Conservation (phyloP, 2,797 vertebrate genomes). For the Lutjanus argentimaculatus region DNA sequence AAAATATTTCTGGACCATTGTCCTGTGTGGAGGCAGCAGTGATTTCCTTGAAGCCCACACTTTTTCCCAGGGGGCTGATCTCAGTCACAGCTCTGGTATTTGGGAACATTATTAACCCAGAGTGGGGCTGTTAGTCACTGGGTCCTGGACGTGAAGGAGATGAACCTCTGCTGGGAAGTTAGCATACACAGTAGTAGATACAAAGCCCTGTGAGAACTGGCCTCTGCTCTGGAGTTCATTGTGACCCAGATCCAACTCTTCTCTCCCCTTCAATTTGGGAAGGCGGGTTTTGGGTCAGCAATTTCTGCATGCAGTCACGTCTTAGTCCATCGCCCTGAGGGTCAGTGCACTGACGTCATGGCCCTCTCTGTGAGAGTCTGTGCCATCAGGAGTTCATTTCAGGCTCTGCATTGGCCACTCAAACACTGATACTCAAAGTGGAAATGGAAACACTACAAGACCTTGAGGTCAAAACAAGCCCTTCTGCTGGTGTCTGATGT, state of each 20-base stretch:
- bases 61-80: conserved; percentile 64
- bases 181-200: conserved; percentile 62
- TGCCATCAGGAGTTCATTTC: conserved; percentile 67
- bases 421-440: conserved; percentile 47
- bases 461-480: conserved; percentile 51
- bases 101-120: conserved; percentile 66
- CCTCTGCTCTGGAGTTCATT: conserved; percentile 44
- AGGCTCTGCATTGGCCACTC: conserved; percentile 50
- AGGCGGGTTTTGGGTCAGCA: conserved; percentile 58
- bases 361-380: conserved; percentile 63
- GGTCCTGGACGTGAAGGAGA: conserved; percentile 60
- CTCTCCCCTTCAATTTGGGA: conserved; percentile 4
- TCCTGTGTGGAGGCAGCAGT: conserved; percentile 43
- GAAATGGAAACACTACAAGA: conserved; percentile 61
- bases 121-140: conserved; percentile 77
- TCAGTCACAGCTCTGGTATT: conserved; percentile 81
- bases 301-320: conserved; percentile 72
- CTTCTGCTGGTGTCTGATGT: conserved; percentile 44
- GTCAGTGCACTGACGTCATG: conserved; percentile 79
- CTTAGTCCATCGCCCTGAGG: conserved; percentile 53
- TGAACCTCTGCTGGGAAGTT: conserved; percentile 68
- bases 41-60: conserved; percentile 69
- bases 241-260: conserved; percentile 44
- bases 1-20: conserved; percentile 50
- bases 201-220: conserved; percentile 74